Evolutionary conservation across 2,797 vertebrate species (phyloP).

Genomic region (Poeciliopsis infans): DNA sequence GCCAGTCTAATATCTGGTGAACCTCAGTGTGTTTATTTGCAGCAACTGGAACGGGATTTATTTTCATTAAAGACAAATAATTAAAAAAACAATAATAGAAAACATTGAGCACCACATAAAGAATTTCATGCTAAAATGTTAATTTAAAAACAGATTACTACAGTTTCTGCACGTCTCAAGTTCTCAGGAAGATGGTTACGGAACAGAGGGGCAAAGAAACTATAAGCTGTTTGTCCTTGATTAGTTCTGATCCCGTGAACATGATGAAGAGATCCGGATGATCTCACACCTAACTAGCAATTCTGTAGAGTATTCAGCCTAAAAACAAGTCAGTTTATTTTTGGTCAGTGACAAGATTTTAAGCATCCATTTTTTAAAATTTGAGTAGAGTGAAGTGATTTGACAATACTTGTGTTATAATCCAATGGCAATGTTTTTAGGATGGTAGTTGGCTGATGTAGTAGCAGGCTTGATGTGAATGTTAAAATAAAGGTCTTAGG

Average conservation of each 20-base stretch:
- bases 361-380: neutral
- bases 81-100: neutral
- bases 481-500: neutral
- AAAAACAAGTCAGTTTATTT: neutral
- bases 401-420: neutral
- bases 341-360: neutral
- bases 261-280: neutral
- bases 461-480: neutral
- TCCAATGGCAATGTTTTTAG: neutral
- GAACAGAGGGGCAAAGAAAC: neutral
- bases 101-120: neutral
- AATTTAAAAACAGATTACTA: neutral
- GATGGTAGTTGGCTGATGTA: neutral
- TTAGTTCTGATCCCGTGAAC: neutral
- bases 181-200: neutral
- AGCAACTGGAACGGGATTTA: neutral
- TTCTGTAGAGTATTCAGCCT: neutral
- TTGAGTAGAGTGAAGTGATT: neutral
- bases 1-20: neutral
- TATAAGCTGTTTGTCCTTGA: neutral
- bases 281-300: neutral
- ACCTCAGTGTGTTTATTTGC: neutral
- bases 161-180: neutral
- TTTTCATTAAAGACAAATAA: neutral
- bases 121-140: neutral